A percentile compares a stretch with the other conserved stretches of the same genome.
These are phyloP conservation scores for Reinhardtius hippoglossoides DNA, from an alignment of 2,113 vertebrate species.

Conservation along the genomic window DNA sequence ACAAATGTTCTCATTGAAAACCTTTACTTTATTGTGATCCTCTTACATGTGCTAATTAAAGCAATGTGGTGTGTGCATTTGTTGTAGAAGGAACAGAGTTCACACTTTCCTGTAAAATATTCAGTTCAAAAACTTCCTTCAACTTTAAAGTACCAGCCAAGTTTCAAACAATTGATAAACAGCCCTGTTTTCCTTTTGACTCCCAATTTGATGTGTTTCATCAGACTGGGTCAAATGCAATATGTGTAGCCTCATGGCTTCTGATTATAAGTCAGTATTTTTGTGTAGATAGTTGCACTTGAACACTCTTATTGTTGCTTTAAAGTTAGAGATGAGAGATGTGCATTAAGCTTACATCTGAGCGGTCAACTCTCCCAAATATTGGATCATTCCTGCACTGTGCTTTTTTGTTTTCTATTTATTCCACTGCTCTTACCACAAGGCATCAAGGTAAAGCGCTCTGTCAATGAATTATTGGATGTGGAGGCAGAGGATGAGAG, in stretches of 20 bases:
- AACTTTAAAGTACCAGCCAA: too few species aligned
- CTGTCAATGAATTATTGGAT: constrained; percentile 44
- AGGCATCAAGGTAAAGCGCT: constrained; percentile 40
- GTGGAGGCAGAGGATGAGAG: constrained; percentile 29
- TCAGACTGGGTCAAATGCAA: background rate
- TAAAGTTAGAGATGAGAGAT: constrained; percentile 8
- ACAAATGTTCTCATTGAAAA: too few species aligned
- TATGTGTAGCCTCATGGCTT: background rate
- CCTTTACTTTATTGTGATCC: too few species aligned
- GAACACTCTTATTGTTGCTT: background rate
- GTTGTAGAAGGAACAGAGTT: too few species aligned
- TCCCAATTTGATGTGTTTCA: background rate
- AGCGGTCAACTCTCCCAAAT: constrained; percentile 9
- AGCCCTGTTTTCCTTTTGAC: too few species aligned
- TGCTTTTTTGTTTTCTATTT: constrained; percentile 43
- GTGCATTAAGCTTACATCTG: background rate
- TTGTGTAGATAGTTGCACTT: constrained; percentile 3
- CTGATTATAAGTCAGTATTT: background rate
- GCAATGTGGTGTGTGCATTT: too few species aligned
- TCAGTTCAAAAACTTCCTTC: too few species aligned
- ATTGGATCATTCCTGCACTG: constrained; percentile 29
- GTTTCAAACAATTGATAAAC: too few species aligned
- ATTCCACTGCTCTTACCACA: constrained; percentile 11
- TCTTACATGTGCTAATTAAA: too few species aligned
- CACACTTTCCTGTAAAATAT: too few species aligned